These are phyloP conservation scores for Xenopus petersii DNA, from an alignment of 2,797 vertebrate species.

Conservation along the genomic window DNA sequence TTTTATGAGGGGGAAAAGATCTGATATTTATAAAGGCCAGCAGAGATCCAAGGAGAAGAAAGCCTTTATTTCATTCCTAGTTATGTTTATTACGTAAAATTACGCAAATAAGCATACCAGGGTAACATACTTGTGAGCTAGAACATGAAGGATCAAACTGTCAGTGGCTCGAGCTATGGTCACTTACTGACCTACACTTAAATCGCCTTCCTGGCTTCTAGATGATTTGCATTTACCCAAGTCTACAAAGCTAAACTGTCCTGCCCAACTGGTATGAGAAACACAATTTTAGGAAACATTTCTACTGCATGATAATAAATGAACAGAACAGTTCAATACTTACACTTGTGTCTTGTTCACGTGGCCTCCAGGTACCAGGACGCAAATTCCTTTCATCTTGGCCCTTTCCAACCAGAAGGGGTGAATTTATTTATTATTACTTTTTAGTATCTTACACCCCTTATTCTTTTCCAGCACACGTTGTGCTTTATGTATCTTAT, in stretches of 20 bases:
- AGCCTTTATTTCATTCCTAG: constrained; percentile 48
- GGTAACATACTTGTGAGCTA: constrained; percentile 14
- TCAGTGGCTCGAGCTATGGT: constrained; percentile 4
- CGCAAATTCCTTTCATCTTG: too few species aligned
- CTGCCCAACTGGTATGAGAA: constrained; percentile 1
- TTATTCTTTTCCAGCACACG: neutral
- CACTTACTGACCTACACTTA: constrained; percentile 23
- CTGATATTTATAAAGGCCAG: constrained; percentile 29
- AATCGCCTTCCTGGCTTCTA: constrained; percentile 18
- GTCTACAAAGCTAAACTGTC: constrained; percentile 11
- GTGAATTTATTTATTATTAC: too few species aligned
- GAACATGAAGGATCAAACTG: constrained; percentile 13
- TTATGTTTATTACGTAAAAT: constrained; percentile 40
- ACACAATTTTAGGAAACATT: constrained; percentile 35
- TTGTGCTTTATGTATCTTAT: too few species aligned
- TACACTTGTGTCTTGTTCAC: constrained; percentile 5
- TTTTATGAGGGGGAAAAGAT: constrained; percentile 33
- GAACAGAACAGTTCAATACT: constrained; percentile 37
- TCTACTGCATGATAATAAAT: constrained; percentile 49
- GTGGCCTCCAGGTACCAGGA: neutral
- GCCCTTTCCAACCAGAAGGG: too few species aligned
- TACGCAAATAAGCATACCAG: neutral
- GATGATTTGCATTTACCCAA: constrained; percentile 30
- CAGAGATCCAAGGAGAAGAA: constrained; percentile 32
- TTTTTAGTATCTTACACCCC: neutral